These are phyloP conservation scores for Endotricha flammealis DNA, from an alignment of 2,888 invertebrate species.

Conservation along the genomic window DNA sequence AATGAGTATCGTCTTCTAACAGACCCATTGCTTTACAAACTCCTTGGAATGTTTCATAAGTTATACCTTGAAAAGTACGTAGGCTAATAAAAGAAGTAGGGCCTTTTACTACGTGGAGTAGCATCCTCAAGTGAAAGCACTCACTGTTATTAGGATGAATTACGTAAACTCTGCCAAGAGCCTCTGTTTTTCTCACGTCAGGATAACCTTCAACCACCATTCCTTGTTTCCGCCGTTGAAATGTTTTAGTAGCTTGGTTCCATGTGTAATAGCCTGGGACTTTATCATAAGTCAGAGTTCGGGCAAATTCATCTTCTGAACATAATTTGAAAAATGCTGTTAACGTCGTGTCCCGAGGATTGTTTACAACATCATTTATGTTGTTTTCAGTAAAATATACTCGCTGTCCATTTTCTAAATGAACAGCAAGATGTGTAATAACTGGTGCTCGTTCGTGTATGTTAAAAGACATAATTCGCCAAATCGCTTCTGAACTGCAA, in stretches of 20 bases:
- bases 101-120: slow-evolving; percentile 21
- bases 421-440: slow-evolving; percentile 15
- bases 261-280: slow-evolving; percentile 20
- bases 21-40: slow-evolving; percentile 26
- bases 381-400: slow-evolving; percentile 22
- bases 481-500: slow-evolving; percentile 12
- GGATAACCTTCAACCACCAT: slow-evolving; percentile 16
- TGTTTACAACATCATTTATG: slow-evolving; percentile 9
- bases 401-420: slow-evolving; percentile 18
- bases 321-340: slow-evolving; percentile 23
- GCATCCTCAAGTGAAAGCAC: slow-evolving; percentile 22
- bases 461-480: slow-evolving; percentile 13
- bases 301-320: slow-evolving; percentile 20
- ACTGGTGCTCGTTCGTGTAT: slow-evolving; percentile 16
- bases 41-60: slow-evolving; percentile 23
- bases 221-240: slow-evolving; percentile 23
- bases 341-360: slow-evolving; percentile 19
- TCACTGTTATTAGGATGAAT: slow-evolving; percentile 23
- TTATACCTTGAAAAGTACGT: slow-evolving; percentile 15
- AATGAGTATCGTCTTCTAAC: slow-evolving; percentile 32
- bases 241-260: slow-evolving; percentile 14
- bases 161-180: slow-evolving; percentile 21
- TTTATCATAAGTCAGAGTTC: slow-evolving; percentile 21
- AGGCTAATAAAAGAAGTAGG: slow-evolving; percentile 19
- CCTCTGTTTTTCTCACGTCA: slow-evolving; percentile 20